phyloP scores from a whole-genome alignment of 2,888 invertebrate species.

The Eurytoma adleriae region DNA sequence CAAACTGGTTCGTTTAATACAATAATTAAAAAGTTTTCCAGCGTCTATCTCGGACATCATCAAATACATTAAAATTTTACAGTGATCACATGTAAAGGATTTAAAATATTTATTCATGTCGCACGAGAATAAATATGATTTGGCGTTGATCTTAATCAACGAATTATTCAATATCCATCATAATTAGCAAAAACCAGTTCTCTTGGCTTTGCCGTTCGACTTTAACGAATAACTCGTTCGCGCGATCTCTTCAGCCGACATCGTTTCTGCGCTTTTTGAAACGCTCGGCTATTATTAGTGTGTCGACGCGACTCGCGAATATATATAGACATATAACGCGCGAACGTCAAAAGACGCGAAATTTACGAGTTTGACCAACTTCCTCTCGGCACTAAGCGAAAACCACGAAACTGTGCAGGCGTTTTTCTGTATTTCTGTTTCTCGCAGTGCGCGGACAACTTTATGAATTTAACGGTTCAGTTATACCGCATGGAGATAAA shows the following conservation, averaged over 20 bases:
- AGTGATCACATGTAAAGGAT: no score
- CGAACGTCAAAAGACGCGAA: constrained; percentile 4
- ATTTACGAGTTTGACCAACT: constrained; percentile 27
- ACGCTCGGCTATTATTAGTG: constrained; percentile 38
- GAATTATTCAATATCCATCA: no score
- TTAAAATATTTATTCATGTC: no score
- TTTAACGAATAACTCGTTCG: background rate
- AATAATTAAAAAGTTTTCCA: no score
- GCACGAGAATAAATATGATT: no score
- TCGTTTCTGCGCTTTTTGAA: constrained; percentile 13
- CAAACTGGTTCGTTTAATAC: no score
- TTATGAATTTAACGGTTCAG: no score
- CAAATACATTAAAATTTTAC: no score
- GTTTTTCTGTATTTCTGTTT: background rate
- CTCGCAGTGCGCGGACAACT: background rate
- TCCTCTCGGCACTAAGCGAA: background rate
- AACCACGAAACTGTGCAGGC: constrained; percentile 4
- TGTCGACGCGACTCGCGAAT: constrained; percentile 9
- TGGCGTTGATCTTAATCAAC: no score
- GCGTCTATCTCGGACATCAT: no score
- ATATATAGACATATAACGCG: background rate
- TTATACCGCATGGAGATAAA: no score
- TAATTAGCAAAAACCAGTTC: no score
- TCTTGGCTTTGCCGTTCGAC: background rate
- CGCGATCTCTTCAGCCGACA: constrained; percentile 13